These are phyloP conservation scores for Bruchidius siliquastri DNA, from an alignment of 2,888 invertebrate genomes.

Conservation along the genomic window DNA sequence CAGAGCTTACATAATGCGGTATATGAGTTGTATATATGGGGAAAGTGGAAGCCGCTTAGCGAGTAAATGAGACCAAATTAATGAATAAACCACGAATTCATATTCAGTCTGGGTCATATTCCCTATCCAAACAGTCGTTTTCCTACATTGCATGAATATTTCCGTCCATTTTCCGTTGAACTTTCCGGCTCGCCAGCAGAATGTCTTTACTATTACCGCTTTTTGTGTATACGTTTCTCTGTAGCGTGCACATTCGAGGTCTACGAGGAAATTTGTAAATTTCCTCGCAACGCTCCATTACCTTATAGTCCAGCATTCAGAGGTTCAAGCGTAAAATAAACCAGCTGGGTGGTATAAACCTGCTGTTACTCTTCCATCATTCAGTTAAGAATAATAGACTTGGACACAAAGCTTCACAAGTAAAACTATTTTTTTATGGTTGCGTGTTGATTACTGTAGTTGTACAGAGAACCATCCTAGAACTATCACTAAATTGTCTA, in stretches of 20 bases:
- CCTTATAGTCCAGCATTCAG: neutral
- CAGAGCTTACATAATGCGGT: neutral
- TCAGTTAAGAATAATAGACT: no score
- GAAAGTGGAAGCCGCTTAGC: neutral
- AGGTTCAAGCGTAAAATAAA: no score
- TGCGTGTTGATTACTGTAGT: no score
- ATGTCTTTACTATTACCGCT: neutral
- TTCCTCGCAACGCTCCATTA: neutral
- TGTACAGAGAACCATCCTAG: no score
- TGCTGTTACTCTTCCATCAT: no score
- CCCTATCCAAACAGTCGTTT: neutral
- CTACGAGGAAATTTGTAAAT: neutral
- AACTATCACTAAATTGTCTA: no score
- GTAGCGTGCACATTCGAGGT: neutral
- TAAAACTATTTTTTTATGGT: no score
- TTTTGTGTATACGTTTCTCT: neutral
- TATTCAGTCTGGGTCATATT: neutral
- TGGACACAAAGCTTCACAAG: no score
- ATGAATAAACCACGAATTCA: neutral
- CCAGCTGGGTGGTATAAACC: no score
- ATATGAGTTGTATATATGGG: neutral
- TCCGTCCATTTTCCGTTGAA: neutral
- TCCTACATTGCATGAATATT: neutral
- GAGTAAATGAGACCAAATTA: neutral
- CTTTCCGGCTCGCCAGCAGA: neutral